phyloP scores from a whole-genome alignment of 2,113 vertebrate genomes.

The Coracopsis vasa region DNA sequence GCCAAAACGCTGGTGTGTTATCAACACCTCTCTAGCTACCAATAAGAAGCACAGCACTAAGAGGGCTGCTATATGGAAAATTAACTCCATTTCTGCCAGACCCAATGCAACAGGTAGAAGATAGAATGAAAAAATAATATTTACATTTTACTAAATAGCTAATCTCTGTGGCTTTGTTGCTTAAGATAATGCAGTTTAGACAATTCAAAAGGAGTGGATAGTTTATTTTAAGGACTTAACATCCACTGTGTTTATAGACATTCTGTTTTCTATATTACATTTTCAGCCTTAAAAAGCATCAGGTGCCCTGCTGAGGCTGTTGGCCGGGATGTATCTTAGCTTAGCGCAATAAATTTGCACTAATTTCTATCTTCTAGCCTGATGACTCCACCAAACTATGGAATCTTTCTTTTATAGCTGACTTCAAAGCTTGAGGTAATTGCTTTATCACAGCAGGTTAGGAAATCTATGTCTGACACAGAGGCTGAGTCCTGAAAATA shows the following conservation, averaged over 20 bases:
- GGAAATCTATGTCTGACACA: slow-evolving; percentile 2
- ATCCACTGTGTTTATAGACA: neutral
- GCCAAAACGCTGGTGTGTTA: neutral
- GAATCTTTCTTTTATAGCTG: neutral
- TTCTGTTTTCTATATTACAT: neutral
- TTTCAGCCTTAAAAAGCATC: neutral
- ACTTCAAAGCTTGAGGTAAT: slow-evolving; percentile 38
- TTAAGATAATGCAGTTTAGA: neutral
- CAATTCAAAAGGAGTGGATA: neutral
- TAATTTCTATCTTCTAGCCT: slow-evolving; percentile 42
- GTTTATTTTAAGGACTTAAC: neutral
- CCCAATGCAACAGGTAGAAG: neutral
- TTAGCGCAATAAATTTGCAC: neutral
- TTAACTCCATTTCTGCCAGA: neutral
- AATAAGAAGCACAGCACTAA: neutral
- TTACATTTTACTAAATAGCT: neutral
- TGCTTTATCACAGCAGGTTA: slow-evolving; percentile 37
- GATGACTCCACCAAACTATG: slow-evolving; percentile 44
- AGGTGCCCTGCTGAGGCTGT: neutral
- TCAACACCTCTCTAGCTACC: neutral
- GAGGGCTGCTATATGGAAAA: neutral
- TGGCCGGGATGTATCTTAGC: neutral
- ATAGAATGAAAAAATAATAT: neutral
- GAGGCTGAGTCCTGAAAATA: slow-evolving; percentile 4
- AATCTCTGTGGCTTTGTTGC: accelerated